These are phyloP conservation scores for Crepidodera aurea DNA, from an alignment of 2,888 invertebrate species.

Conservation along the genomic window DNA sequence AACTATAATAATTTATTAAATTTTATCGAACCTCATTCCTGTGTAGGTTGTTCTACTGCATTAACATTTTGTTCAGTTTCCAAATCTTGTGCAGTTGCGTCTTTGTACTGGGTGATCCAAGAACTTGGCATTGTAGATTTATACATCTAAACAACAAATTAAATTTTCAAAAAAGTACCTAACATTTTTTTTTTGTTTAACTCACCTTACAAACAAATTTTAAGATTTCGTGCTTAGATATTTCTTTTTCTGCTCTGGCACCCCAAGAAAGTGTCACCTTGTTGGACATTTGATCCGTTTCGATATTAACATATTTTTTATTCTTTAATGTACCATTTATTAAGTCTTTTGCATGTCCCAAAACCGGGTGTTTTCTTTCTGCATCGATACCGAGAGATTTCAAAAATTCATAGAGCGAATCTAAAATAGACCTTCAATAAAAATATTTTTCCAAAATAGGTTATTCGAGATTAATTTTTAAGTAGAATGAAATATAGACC, in stretches of 20 bases:
- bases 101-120: conserved; percentile 47
- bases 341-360: conserved; percentile 50
- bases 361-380: conserved; percentile 45
- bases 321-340: conserved; percentile 45
- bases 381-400: conserved; percentile 46
- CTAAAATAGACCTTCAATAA: conserved; percentile 39
- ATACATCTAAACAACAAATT: conserved; percentile 44
- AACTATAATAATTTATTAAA: too few relatives aligned
- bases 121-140: conserved; percentile 44
- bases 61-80: conserved; percentile 37
- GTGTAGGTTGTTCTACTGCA: not conserved
- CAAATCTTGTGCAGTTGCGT: conserved; percentile 44
- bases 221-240: conserved; percentile 49
- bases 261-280: conserved; percentile 49
- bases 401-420: conserved; percentile 49
- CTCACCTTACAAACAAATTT: conserved; percentile 52
- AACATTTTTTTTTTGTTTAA: conserved; percentile 7
- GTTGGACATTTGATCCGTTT: conserved; percentile 45
- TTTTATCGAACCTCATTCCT: not conserved
- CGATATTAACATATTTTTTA: conserved; percentile 46
- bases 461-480: too few relatives aligned
- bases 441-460: too few relatives aligned
- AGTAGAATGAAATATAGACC: too few relatives aligned
- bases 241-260: conserved; percentile 49
- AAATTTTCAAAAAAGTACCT: not conserved